Conservation (phyloP, 2,113 vertebrate species). For the Ceyx margarethae region DNA sequence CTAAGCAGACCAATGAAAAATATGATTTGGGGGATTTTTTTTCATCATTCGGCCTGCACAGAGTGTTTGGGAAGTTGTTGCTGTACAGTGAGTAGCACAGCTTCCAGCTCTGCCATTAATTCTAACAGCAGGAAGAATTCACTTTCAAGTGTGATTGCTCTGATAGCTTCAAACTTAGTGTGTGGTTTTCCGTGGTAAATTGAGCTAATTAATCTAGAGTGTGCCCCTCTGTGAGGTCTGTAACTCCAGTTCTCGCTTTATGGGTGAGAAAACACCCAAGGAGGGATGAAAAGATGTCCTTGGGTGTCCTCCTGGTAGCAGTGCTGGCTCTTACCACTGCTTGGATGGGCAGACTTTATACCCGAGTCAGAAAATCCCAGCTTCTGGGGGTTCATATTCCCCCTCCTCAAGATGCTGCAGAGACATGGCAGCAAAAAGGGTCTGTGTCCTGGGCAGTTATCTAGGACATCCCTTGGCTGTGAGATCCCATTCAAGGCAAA, state of each 20-base stretch:
- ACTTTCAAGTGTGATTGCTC: not conserved
- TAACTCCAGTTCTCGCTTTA: not conserved
- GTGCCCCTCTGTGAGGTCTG: not conserved
- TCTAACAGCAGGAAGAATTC: not conserved
- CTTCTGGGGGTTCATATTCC: not conserved
- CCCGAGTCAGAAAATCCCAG: not conserved
- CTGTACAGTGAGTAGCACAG: not conserved
- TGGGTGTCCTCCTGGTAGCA: not conserved
- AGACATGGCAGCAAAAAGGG: not conserved
- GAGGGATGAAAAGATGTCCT: not conserved
- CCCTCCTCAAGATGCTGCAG: not conserved
- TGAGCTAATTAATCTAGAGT: not conserved
- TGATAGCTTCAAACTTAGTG: not conserved
- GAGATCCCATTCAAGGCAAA: not conserved
- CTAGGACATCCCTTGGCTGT: not conserved
- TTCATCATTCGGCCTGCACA: not conserved
- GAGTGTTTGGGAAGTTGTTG: not conserved
- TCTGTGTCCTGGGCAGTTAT: not conserved
- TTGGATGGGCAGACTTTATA: not conserved
- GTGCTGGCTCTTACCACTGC: not conserved
- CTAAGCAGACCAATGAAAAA: not conserved
- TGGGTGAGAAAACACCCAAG: fast-evolving
- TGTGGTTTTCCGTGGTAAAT: not conserved
- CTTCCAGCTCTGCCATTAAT: not conserved
- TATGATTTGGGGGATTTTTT: not conserved